Evolutionary conservation across 2,888 invertebrate species (phyloP).

Genomic region (Acronicta leporina): DNA sequence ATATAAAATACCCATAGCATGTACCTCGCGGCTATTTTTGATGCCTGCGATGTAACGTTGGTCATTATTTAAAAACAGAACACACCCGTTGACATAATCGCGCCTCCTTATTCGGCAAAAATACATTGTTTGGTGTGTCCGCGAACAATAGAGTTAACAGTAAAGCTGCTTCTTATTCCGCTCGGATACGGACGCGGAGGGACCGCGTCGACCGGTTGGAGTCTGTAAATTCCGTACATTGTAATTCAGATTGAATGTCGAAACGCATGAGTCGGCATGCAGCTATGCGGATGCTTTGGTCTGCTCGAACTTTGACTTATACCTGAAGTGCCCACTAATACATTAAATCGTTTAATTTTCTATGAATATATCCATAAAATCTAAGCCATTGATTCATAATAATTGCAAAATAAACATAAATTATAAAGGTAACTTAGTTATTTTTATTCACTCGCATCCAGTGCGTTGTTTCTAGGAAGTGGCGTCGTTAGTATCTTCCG

Average conservation of each 20-base stretch:
- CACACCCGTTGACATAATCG: conserved; percentile 86
- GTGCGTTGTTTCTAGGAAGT: conserved; percentile 77
- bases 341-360: not conserved
- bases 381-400: conserved; percentile 6
- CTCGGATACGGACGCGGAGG: conserved; percentile 81
- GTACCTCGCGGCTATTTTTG: conserved; percentile 68
- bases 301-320: conserved; percentile 52
- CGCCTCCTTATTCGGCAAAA: conserved; percentile 85
- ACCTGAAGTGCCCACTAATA: conserved; percentile 5
- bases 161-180: conserved; percentile 87
- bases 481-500: conserved; percentile 79
- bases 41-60: conserved; percentile 67
- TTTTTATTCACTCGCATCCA: conserved; percentile 48
- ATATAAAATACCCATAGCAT: conserved; percentile 70
- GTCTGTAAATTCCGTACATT: conserved; percentile 84
- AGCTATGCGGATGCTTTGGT: conserved; percentile 77
- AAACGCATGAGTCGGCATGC: conserved; percentile 85
- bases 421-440: conserved; percentile 37
- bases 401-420: conserved; percentile 6
- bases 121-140: conserved; percentile 85
- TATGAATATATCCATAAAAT: not conserved
- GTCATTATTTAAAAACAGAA: conserved; percentile 85
- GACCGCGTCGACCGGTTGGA: conserved; percentile 63
- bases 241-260: conserved; percentile 86
- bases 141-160: conserved; percentile 86